phyloP scores from a whole-genome alignment of 1,140 invertebrate genomes.

The Trissolcus basalis region DNA sequence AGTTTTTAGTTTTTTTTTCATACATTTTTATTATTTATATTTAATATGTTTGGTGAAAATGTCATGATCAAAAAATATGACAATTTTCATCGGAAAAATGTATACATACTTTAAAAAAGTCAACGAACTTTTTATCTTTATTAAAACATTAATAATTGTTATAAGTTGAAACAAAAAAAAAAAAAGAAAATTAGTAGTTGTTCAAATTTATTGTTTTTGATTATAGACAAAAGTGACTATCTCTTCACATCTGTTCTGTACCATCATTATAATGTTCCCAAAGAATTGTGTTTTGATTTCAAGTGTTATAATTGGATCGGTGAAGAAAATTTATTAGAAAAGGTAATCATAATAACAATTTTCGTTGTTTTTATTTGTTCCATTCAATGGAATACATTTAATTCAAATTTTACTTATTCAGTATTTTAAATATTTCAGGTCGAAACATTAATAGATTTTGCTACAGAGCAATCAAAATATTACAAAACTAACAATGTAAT shows the following conservation, averaged over 20 bases:
- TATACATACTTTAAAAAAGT: too few species aligned
- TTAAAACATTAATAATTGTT: too few species aligned
- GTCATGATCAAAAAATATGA: too few species aligned
- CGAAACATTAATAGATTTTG: constrained; percentile 77
- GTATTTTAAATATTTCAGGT: constrained; percentile 74
- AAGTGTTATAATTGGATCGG: constrained; percentile 78
- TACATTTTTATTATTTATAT: too few species aligned
- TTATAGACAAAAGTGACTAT: constrained; percentile 67
- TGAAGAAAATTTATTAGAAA: constrained; percentile 80
- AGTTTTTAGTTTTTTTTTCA: too few species aligned
- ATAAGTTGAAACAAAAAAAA: too few species aligned
- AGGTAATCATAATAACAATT: constrained; percentile 72
- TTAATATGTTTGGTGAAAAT: too few species aligned
- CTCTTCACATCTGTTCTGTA: constrained; percentile 83
- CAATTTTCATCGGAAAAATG: too few species aligned
- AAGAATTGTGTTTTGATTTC: constrained; percentile 85
- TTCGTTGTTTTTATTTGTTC: constrained; percentile 5
- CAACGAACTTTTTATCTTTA: too few species aligned
- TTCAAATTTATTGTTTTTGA: not conserved
- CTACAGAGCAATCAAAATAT: constrained; percentile 72
- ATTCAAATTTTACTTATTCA: not conserved
- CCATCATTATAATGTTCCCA: constrained; percentile 86
- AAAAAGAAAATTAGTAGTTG: too few species aligned
- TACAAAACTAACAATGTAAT: constrained; percentile 86
- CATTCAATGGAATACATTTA: too few species aligned